These are phyloP conservation scores for Galeopterus variegatus DNA, from an alignment of 2,113 vertebrate species.

Conservation along the genomic window DNA sequence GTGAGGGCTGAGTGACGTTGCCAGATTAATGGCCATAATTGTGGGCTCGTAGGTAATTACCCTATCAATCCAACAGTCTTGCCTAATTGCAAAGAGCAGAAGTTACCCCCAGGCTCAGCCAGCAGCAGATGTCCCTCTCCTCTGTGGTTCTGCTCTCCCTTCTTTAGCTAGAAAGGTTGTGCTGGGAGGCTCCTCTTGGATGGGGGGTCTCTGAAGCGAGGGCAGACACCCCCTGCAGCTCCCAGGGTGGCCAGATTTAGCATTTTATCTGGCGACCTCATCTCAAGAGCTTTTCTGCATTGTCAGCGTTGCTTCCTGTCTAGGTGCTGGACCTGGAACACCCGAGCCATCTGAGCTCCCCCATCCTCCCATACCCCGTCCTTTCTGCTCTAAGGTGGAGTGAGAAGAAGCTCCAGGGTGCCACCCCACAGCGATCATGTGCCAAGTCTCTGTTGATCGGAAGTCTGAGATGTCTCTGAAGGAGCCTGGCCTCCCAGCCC, in stretches of 20 bases:
- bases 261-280: background rate
- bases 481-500: background rate
- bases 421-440: background rate
- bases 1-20: background rate
- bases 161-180: background rate
- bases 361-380: background rate
- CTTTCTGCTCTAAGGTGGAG: background rate
- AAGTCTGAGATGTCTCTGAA: background rate
- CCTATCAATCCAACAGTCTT: background rate
- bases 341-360: no score
- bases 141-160: no score
- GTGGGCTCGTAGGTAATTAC: background rate
- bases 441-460: background rate
- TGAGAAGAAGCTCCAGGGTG: background rate
- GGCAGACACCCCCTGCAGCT: no score
- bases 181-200: background rate
- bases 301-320: background rate
- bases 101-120: accelerated
- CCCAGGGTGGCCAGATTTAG: background rate
- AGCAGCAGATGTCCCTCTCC: background rate
- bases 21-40: background rate
- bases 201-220: no score
- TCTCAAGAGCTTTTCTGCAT: background rate
- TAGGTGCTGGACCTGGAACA: background rate
- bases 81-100: background rate